A percentile compares a stretch with the other conserved stretches of the same genome.
Conservation (phyloP, 2,113 vertebrate species). For the Pimephales promelas region DNA sequence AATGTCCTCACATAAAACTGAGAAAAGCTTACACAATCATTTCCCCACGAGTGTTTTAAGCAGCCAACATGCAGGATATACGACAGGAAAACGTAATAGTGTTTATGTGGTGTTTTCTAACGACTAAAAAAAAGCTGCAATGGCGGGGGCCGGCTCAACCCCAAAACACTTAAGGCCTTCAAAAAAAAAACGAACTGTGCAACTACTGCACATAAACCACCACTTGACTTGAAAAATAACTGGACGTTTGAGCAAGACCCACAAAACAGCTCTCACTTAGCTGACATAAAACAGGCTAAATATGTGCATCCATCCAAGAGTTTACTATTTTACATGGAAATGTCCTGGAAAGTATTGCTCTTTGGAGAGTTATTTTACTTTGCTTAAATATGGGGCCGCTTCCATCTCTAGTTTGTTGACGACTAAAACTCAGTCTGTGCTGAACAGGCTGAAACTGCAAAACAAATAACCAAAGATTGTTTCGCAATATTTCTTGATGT, state of each 20-base stretch:
- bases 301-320: slow-evolving; percentile 23
- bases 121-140: slow-evolving; percentile 6
- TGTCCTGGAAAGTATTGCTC: slow-evolving; percentile 34
- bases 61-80: background rate
- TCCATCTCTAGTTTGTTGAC: background rate
- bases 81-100: slow-evolving; percentile 6
- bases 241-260: slow-evolving; percentile 18
- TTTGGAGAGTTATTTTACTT: slow-evolving; percentile 22
- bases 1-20: slow-evolving; percentile 6
- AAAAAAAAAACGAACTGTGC: slow-evolving; percentile 33
- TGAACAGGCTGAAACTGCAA: background rate
- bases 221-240: slow-evolving; percentile 24
- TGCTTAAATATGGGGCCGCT: slow-evolving; percentile 11
- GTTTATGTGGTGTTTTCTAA: slow-evolving; percentile 19
- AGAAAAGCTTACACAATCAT: slow-evolving; percentile 26
- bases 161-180: slow-evolving; percentile 20
- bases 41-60: slow-evolving; percentile 17
- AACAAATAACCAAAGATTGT: background rate
- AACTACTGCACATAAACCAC: slow-evolving; percentile 22
- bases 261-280: slow-evolving; percentile 23
- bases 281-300: slow-evolving; percentile 47
- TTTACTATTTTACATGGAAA: slow-evolving; percentile 24
- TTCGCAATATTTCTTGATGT: background rate
- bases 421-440: background rate
- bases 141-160: background rate